Base-by-base conservation (phyloP, 2,888 invertebrate genomes). In the Elysia crispata region DNA sequence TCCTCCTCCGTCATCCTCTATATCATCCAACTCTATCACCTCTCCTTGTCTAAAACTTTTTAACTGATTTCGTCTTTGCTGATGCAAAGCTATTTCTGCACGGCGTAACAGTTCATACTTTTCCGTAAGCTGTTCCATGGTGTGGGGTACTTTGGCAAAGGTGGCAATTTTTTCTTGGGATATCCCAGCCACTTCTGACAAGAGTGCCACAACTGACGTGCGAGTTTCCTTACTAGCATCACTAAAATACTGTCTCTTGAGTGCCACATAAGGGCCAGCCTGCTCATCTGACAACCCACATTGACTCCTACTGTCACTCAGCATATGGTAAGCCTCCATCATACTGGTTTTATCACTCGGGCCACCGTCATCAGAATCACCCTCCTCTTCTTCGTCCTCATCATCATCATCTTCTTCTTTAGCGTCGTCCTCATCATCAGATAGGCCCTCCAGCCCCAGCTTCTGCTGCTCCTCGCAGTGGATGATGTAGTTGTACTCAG, bases 161-260 rank as follows among this genome's bases (percentile, higher is more conserved):
- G 80, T 76, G 50, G 80, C 74, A 28, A 80, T 80, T 18, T 80
- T 67, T 23, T 80, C 80, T 8, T 70, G 70, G 1, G 80, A 80
- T 50, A 80, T 28, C n/a, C 23, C 5, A 1, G 80, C 67, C 5
- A 80, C 70, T 28, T 80, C 23, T 1, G 69, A 23, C 25, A 80
- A 49, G 1, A 80, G 30, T 18, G 80, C 31, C 30, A 80, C 49
- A 11, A 41, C 41, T 11, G 41, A 3, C 41, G 41, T 41, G 41
- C 41, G 41, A 3, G 41, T 41, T 11, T 41, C 41, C 41, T 41
- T 41, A 11, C 41, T 41, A 3, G 11, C 41, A 3, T 41, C 41
- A 11, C 5, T 6, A 41, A 41, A 41, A 41, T 11, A 6, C 41
- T 41, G 41, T 3, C 5, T 11, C 41, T 11, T 3, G 5, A 41